These are phyloP conservation scores for Cassiopea andromeda DNA, from an alignment of 30 jellyfish, hydroid and myxozoan species.

Conservation along the genomic window DNA sequence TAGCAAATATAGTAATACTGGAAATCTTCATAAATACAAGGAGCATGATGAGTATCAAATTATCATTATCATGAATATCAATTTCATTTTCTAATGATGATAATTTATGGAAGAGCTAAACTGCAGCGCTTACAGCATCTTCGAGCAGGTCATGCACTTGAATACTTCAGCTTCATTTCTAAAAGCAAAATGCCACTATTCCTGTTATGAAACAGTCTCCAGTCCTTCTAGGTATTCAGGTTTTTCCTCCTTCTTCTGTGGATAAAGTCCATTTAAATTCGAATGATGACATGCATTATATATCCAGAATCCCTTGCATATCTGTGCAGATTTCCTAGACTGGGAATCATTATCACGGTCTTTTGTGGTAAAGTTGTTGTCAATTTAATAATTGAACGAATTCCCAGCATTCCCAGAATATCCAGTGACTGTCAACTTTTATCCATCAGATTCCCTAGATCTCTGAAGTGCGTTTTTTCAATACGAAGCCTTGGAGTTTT, in stretches of 20 bases:
- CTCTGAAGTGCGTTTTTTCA: neutral
- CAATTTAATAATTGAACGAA: neutral
- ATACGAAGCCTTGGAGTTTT: neutral
- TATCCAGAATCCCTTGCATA: neutral
- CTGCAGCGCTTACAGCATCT: neutral
- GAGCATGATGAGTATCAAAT: too few species aligned
- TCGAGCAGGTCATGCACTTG: neutral
- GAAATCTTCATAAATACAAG: too few species aligned
- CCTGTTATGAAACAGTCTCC: neutral
- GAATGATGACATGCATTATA: neutral
- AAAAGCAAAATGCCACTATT: neutral
- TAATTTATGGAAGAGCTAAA: too few species aligned
- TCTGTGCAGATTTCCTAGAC: neutral
- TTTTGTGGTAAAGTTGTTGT: neutral
- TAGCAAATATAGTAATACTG: too few species aligned
- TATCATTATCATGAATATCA: too few species aligned
- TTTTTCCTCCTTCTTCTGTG: neutral
- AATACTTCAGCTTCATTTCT: neutral
- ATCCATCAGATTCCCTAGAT: neutral
- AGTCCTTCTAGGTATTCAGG: neutral
- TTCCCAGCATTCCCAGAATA: neutral
- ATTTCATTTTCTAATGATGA: too few species aligned
- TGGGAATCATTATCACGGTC: neutral
- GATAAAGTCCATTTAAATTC: neutral
- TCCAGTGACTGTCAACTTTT: neutral